Evolutionary conservation across 1,140 invertebrate genomes (phyloP).

Genomic region (Laupala kohalensis): DNA sequence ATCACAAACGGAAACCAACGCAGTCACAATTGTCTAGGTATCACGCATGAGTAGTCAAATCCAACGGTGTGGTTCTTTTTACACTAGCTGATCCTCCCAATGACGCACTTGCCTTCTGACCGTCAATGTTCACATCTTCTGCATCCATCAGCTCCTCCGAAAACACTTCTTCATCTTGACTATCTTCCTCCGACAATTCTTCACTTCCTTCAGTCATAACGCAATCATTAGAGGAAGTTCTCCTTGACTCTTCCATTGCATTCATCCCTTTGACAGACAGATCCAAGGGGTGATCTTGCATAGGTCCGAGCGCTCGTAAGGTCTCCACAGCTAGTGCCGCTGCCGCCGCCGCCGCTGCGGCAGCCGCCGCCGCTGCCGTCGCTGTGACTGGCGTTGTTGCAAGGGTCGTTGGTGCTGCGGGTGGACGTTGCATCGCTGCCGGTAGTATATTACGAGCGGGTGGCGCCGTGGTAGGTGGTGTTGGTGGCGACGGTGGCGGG

Average conservation of each 20-base stretch:
- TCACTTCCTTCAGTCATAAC: not conserved
- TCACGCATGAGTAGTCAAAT: not conserved
- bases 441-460: not conserved
- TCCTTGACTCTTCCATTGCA: not conserved
- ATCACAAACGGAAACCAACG: not conserved
- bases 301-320: slow-evolving; percentile 1
- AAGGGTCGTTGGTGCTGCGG: not conserved
- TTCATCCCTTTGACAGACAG: slow-evolving; percentile 4
- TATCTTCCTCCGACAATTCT: not conserved
- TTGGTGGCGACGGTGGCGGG: not conserved
- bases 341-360: not conserved
- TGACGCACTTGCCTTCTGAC: too few species aligned
- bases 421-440: not conserved
- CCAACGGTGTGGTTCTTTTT: not conserved
- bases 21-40: not conserved
- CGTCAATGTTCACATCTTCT: too few species aligned
- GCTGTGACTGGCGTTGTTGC: not conserved
- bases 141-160: not conserved
- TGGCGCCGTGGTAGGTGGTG: not conserved
- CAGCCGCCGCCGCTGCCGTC: not conserved
- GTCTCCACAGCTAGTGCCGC: not conserved
- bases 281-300: slow-evolving; percentile 12
- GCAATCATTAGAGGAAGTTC: not conserved
- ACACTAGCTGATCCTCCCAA: too few species aligned
- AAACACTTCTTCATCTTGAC: not conserved